Evolutionary conservation across 1,140 invertebrate species (phyloP), one percentile per base, ranked within the genome.

Genomic region (Drosophila sucinea): DNA sequence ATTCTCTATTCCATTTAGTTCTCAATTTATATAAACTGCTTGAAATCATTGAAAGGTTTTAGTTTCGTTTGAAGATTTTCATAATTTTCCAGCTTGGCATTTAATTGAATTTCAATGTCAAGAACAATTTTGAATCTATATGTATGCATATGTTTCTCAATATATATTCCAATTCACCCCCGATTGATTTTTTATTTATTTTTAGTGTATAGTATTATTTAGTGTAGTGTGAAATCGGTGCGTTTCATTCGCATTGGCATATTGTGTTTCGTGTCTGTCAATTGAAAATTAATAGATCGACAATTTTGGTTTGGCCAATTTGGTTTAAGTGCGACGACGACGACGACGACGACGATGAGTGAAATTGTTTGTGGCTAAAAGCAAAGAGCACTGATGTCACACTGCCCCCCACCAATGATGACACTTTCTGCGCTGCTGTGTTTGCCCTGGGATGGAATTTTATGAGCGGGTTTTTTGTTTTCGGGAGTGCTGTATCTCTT

Each of bases 251-350:
- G 25, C 33, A 67, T 65, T 55, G 58, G 8, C 57, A 68, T 68
- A 30, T 67, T 44, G 44, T 40, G 62, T 29, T 54, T 65, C 72
- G 67, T 85, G 82, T 81, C 44, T 51, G 82, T 67, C 82, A 85
- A 73, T 79, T 85, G 82, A 75, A 81, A 86, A 85, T 85, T 70
- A 86, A 86, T 81, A 69, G 63, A 65, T 74, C 75, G 83, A 70
- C 80, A 76, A 75, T 60, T 73, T 68, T 77, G 61, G 82, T 75
- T 60, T 64, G 70, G 67, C 62, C 71, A 75, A 76, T 64, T 69
- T 10, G 41, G 38, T 54, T 17, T 51, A 51, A 51, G 44, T 51
- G 44, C 44, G 7, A 10, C 44, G 23, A 2, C 11, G 40, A 41
- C 40, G 40, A 4, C 41, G 44, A 10, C 44, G 23, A 23, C 17